Evolutionary conservation across 1,140 invertebrate species (phyloP), one percentile per base, ranked within the genome.

Genomic region (Proales similis): DNA sequence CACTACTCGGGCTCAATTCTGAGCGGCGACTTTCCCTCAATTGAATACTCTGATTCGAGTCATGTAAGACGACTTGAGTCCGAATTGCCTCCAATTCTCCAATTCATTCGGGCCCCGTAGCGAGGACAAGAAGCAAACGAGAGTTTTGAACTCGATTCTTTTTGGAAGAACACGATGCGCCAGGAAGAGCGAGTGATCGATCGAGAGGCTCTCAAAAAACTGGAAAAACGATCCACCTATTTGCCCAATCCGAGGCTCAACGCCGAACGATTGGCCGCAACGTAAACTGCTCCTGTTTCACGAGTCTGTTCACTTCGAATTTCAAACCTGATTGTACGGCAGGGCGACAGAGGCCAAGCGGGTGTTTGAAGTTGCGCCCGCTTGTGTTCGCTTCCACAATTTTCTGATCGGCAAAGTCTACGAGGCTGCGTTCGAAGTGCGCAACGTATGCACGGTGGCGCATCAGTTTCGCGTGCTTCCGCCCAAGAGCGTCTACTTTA

Each of bases 351-450:
- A 42, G 1, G 9, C 24, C 7, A 17, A 39, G 17, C 6, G 22
- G 4, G 38, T 74, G 0, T 76, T 76, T 65, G 36, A 72, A n/a
- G 66, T 71, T 2, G 68, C 66, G 14, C 74, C 74, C 14, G 64
- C 69, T 27, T 66, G 67, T 62, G 68, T 76, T 7, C 49, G 63
- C 4, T 76, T 76, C 53, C 67, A 45, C 2, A 66, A 74, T 12
- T 76, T 74, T 62, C 68, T 70, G 66, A 70, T 74, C 19, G 74
- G 73, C 42, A 69, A 72, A 46, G 71, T 74, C n/a, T 74, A 76
- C 70, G 72, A 76, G 71, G 67, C 69, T 22, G 70, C 67, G 4
- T 64, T 77, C 43, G 71, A 73, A 53, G 65, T 77, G 42, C 75
- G 75, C 65, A 77, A 77, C 66, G 67, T 74, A 9, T 71, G 70